Evolutionary conservation across 2,888 invertebrate genomes (phyloP).

Genomic region (Lasioglossum lativentre): DNA sequence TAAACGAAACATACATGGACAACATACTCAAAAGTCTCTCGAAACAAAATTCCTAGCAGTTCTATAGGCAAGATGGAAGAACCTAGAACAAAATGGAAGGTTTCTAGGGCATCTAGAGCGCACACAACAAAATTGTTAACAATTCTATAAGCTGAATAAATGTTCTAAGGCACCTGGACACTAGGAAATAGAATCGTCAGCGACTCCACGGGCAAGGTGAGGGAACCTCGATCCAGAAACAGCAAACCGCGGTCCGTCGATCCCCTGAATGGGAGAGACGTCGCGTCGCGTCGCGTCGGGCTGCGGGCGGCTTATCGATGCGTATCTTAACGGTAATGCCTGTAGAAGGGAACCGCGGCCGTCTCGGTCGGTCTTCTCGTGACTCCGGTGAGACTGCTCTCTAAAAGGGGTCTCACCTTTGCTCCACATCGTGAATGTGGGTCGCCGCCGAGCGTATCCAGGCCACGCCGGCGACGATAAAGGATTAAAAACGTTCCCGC

Average conservation of each 20-base stretch:
- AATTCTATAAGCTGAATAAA: too few relatives aligned
- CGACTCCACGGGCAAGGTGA: neutral
- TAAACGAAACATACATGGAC: neutral
- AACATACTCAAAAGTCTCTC: too few relatives aligned
- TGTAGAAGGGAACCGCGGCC: slow-evolving; percentile 45
- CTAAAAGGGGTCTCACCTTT: slow-evolving; percentile 61
- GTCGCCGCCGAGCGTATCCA: slow-evolving; percentile 48
- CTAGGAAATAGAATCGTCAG: too few relatives aligned
- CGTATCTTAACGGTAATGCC: slow-evolving; percentile 64
- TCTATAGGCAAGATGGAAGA: too few relatives aligned
- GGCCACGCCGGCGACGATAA: slow-evolving; percentile 40
- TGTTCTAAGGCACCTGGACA: too few relatives aligned
- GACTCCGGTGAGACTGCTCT: slow-evolving; percentile 55
- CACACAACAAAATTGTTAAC: too few relatives aligned
- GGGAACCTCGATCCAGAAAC: slow-evolving; percentile 26
- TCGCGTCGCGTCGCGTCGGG: neutral
- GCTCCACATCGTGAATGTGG: slow-evolving; percentile 51
- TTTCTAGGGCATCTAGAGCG: too few relatives aligned
- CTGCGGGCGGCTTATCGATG: slow-evolving; percentile 63
- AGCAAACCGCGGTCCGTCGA: slow-evolving; percentile 29
- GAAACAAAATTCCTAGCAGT: too few relatives aligned
- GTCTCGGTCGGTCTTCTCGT: slow-evolving; percentile 50
- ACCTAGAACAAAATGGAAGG: too few relatives aligned
- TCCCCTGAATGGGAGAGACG: slow-evolving; percentile 41
- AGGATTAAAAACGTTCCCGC: slow-evolving; percentile 27